Evolutionary conservation across 2,113 vertebrate genomes (phyloP), one percentile per base, ranked within the genome.

Genomic region (Otolemur garnettii): DNA sequence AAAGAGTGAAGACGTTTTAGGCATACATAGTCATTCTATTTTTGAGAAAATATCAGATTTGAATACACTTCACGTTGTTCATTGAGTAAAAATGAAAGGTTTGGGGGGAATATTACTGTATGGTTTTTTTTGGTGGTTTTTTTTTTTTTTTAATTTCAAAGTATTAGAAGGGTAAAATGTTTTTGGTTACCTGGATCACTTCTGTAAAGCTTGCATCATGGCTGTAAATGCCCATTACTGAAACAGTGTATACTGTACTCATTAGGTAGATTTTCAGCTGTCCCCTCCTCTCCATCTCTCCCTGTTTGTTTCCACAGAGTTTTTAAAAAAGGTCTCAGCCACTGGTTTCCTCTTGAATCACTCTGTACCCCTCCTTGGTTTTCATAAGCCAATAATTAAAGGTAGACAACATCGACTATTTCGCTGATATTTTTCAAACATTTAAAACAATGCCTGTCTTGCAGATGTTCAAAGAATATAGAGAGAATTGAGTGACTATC

Each of bases 11-110:
- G 26, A 8, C 15, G 78, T 69, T 11, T 69, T 69, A 78, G 26
- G 55, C 5, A 3, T 60, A 10, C 5, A 17, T 3, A 64, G 33
- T 72, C 55, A 24, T 82, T 82, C 10, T 89, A 12, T 60, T 83
- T 85, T 66, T 92, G 15, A 74, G 33, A 68, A 83, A 92, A 92
- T 53, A 88, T 7, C 62, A 88, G 50, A 60, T 75, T 81, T 92
- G 28, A 24, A 45, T 45, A 66, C 21, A 53, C 7, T 45, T 87
- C 30, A 59, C 12, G 33, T 62, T 95, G 60, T 53, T 88, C 60
- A 75, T 15, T 69, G 24, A 60, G 38, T 69, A 88, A 53, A 59
- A 88, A 38, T 53, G 19, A 30, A 69, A 75, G 11, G 35, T 50
- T 57, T 87, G 69, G 26, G 12, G 0, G 60, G 59, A 74, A 74